Evolutionary conservation across 92 coral and sea anemone genomes (phyloP).

Genomic region (Zoanthus sansibaricus): DNA sequence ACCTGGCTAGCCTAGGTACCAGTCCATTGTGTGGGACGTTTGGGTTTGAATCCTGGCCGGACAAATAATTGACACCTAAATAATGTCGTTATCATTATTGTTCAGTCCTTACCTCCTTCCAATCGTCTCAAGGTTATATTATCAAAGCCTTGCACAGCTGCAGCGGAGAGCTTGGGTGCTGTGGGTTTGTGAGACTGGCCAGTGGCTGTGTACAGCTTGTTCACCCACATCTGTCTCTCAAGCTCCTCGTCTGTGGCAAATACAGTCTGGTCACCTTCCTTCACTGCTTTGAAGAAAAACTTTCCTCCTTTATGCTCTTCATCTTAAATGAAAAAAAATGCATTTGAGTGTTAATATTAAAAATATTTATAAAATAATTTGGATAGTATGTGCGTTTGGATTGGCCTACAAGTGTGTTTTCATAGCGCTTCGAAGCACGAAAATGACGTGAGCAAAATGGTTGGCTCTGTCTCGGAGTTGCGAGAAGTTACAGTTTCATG

Average conservation of each 20-base stretch:
- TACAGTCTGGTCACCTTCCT: conserved; percentile 92
- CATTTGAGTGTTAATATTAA: neutral
- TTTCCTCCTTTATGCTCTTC: conserved; percentile 93
- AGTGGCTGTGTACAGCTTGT: conserved; percentile 95
- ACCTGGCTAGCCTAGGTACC: too few species aligned
- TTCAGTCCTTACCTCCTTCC: conserved; percentile 79
- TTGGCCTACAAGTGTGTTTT: too few species aligned
- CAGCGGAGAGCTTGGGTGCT: conserved; percentile 92
- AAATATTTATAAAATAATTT: too few species aligned
- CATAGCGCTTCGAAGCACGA: too few species aligned
- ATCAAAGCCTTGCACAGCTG: conserved; percentile 62
- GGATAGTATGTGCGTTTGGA: too few species aligned
- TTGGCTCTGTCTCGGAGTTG: too few species aligned
- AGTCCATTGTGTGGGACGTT: too few species aligned
- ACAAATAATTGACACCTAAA: too few species aligned
- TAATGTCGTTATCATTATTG: neutral
- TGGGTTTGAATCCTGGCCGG: too few species aligned
- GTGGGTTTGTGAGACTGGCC: conserved; percentile 99
- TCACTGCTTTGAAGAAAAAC: conserved; percentile 93
- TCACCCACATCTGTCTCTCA: conserved; percentile 99
- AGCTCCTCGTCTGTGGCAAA: conserved; percentile 97
- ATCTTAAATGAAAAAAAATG: conserved; percentile 47
- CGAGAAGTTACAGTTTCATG: too few species aligned
- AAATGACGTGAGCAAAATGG: too few species aligned
- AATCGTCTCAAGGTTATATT: conserved; percentile 77